Base-by-base conservation (phyloP, 2,888 invertebrate species). In the Ommatoiulus sabulosus region DNA sequence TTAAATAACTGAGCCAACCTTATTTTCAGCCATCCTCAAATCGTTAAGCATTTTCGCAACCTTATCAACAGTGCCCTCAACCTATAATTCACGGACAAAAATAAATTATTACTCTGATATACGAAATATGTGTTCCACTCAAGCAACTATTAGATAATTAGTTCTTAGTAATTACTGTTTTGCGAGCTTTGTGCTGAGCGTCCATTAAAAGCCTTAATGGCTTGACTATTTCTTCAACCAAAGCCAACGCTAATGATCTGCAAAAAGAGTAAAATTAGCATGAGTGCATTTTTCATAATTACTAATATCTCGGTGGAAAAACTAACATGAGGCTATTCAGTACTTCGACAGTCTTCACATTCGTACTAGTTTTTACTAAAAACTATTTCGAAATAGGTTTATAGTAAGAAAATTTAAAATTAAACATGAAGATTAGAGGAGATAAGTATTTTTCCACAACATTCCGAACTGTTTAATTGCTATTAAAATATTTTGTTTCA, bases 201-300 rank as follows among this genome's bases (percentile, higher is more conserved):
- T 95, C 95, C 87, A 93, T 92, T 52, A 93, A 91, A 93, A 92
- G 95, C 90, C 93, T 96, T 92, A 98, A 94, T 88, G 98, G 98
- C 93, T 97, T 97, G 44, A 97, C 97, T 90, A 98, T 95, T 92
- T 98, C 98, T 91, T 98, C 98, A 89, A 95, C 93, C 84, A 98
- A 93, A 72, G 96, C 95, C 90, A 94, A 94, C 89, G 96, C 96
- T 93, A 97, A 95, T 92, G 95, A 95, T 92, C 97, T 96, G 93
- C 48, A 48, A n/a, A 17, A 20, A 20, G 24, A 24, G 10, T 24
- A 63, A 63, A 20, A 63, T 63, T 63, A 17, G 24, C n/a, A 24
- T 72, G 24, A 72, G 20, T 24, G n/a, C 20, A 72, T 24, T 72
- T 6, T 20, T 6, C 72, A 72, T 72, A 72, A 72, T 24, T 72